phyloP scores from a whole-genome alignment of 2,113 vertebrate genomes.

The Thunnus maccoyii region DNA sequence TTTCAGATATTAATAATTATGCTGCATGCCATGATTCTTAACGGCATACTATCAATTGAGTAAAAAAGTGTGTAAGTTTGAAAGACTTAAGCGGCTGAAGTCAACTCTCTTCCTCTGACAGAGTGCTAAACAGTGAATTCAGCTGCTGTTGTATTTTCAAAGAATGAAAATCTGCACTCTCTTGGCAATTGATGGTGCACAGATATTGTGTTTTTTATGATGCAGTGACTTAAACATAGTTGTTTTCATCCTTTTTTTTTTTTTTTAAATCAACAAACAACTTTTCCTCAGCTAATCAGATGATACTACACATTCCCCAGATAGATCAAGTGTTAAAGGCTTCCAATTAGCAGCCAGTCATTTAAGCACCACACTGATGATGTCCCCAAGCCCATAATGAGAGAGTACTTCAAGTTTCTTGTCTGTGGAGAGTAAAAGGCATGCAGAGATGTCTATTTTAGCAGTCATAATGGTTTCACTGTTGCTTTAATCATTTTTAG shows the following conservation, averaged over 20 bases:
- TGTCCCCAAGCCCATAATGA: constrained; percentile 58
- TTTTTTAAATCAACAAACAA: constrained; percentile 15
- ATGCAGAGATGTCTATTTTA: constrained; percentile 55
- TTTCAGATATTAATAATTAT: not conserved
- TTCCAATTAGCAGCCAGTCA: constrained; percentile 70
- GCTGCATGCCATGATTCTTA: not conserved
- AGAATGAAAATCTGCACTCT: constrained; percentile 5
- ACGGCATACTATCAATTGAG: not conserved
- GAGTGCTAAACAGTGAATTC: not conserved
- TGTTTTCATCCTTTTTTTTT: constrained; percentile 24
- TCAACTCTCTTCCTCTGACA: not conserved
- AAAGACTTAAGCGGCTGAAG: not conserved
- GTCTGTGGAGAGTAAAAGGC: constrained; percentile 57
- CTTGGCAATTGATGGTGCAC: not conserved
- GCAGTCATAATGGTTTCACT: constrained; percentile 2
- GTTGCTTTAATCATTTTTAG: constrained; percentile 63
- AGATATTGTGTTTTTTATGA: constrained; percentile 20
- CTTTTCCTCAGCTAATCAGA: constrained; percentile 50
- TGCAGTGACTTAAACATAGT: constrained; percentile 41
- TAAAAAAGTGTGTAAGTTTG: not conserved
- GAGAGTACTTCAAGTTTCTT: constrained; percentile 51
- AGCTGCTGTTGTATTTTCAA: not conserved
- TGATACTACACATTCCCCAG: constrained; percentile 51
- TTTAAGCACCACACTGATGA: constrained; percentile 55
- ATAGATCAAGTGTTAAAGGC: constrained; percentile 58